Evolutionary conservation across 2,113 vertebrate genomes (phyloP).

Genomic region (Caloenas nicobarica): DNA sequence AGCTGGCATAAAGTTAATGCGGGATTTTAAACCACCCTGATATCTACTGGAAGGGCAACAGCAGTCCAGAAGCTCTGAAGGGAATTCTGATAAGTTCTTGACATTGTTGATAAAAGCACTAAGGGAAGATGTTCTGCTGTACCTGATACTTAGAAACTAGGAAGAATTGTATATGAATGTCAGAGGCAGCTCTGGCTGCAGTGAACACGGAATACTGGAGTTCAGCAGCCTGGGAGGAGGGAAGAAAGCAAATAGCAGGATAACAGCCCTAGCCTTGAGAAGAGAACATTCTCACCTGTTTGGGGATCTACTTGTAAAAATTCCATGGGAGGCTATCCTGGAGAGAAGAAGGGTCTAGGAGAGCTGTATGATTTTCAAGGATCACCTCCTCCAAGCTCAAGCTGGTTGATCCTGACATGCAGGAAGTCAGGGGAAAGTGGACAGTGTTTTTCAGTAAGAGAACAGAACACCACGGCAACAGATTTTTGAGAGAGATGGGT

Average conservation of each 20-base stretch:
- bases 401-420: background rate
- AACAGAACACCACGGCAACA: background rate
- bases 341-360: background rate
- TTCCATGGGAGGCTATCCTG: background rate
- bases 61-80: background rate
- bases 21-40: background rate
- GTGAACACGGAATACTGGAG: too few relatives aligned
- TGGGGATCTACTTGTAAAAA: background rate
- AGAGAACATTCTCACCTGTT: background rate
- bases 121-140: background rate
- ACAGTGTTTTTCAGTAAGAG: background rate
- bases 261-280: background rate
- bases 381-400: background rate
- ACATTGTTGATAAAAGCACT: background rate
- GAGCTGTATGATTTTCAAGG: background rate
- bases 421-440: background rate
- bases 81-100: background rate
- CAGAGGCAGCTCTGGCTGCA: background rate
- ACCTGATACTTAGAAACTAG: background rate
- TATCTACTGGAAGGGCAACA: background rate
- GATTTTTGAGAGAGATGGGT: background rate
- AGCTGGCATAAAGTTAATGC: background rate
- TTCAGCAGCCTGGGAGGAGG: background rate
- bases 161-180: background rate
- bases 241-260: background rate